Conservation (phyloP, 2,113 vertebrate genomes). For the Anoura caudifer region DNA sequence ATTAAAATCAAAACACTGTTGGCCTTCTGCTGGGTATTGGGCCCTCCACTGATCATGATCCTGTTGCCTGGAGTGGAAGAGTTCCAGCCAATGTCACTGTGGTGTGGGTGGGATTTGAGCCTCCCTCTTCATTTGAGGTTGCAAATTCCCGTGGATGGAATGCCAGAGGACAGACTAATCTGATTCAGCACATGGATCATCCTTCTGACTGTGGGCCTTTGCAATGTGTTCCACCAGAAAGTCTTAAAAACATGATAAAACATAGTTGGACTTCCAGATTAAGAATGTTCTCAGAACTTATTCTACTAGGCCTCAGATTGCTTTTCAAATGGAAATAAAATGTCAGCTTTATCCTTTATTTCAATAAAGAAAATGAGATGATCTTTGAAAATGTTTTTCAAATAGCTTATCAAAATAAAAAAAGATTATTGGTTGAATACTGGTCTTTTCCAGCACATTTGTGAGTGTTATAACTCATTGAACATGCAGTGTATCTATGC, state of each 20-base stretch:
- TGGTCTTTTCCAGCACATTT: background rate
- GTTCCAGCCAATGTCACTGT: background rate
- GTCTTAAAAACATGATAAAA: background rate
- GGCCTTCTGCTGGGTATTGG: background rate
- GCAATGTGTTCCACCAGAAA: background rate
- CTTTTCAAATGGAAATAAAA: background rate
- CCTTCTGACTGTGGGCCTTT: background rate
- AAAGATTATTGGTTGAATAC: background rate
- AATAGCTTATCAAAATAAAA: conserved; percentile 5
- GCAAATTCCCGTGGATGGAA: background rate
- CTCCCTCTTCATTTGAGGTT: background rate
- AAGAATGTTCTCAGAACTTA: background rate
- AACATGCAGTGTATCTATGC: background rate
- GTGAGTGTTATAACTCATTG: background rate
- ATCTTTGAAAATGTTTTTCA: background rate
- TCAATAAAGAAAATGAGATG: background rate
- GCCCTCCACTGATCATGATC: background rate
- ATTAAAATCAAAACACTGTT: conserved; percentile 44
- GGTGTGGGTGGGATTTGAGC: background rate
- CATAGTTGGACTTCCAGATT: background rate
- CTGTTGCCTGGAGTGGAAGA: background rate
- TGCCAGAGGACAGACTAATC: background rate
- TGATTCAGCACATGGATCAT: background rate
- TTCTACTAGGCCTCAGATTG: background rate
- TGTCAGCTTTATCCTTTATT: background rate